Conservation (phyloP, 1,140 invertebrate genomes). For the Ladona fulva region DNA sequence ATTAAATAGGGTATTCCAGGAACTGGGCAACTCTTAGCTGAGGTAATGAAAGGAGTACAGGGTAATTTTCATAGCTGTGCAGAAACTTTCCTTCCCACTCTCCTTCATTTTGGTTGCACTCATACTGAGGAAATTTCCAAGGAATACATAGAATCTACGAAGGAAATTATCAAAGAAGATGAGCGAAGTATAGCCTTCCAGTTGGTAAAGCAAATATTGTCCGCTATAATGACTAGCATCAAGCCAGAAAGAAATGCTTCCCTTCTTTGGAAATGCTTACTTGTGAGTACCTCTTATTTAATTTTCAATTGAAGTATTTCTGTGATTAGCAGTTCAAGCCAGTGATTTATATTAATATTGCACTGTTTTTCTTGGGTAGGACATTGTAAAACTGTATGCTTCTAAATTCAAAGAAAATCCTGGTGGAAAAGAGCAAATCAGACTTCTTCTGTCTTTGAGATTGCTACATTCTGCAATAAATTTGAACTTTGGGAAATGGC, state of each 20-base stretch:
- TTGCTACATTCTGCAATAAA: not conserved
- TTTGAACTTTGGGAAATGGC: not conserved
- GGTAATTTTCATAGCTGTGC: conserved; percentile 74
- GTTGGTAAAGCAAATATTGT: conserved; percentile 50
- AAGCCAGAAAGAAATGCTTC: not conserved
- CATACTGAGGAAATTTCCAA: conserved; percentile 35
- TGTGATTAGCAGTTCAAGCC: not conserved
- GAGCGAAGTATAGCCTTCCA: conserved; percentile 40
- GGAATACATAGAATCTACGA: not conserved
- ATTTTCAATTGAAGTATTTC: not conserved
- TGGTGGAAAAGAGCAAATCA: not conserved
- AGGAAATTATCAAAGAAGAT: not conserved
- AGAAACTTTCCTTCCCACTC: conserved; percentile 49
- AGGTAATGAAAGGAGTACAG: conserved; percentile 69
- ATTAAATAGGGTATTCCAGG: conserved; percentile 53
- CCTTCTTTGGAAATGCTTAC: not conserved
- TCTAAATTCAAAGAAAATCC: not conserved
- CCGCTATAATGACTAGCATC: conserved; percentile 40
- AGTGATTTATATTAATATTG: not conserved
- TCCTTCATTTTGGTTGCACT: conserved; percentile 39
- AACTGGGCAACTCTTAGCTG: conserved; percentile 74
- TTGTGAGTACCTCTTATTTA: not conserved
- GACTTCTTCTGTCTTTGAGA: not conserved
- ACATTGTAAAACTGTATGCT: not conserved
- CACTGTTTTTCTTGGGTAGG: not conserved